These are phyloP conservation scores for Lacanobia oleracea DNA, from an alignment of 2,888 invertebrate species.

Conservation along the genomic window DNA sequence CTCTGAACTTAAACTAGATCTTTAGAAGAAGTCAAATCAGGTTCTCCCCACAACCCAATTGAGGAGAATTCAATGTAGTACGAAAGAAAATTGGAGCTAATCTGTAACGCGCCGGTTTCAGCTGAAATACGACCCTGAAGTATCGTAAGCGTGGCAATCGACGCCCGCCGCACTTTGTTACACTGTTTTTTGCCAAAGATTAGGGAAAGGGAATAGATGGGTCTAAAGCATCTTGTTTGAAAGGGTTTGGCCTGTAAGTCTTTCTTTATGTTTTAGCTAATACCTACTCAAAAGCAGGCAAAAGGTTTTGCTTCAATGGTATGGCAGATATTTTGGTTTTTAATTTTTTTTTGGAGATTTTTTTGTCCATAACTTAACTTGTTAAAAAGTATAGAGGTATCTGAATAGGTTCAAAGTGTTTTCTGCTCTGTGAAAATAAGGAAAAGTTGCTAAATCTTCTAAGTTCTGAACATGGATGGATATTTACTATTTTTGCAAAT, in stretches of 20 bases:
- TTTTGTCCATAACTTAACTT: background rate
- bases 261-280: background rate
- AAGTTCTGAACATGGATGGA: too few species aligned
- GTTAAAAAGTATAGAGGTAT: background rate
- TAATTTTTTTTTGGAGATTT: background rate
- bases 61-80: conserved; percentile 77
- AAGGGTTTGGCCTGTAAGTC: conserved; percentile 5
- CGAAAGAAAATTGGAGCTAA: conserved; percentile 83
- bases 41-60: conserved; percentile 57
- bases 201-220: conserved; percentile 38
- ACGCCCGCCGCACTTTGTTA: conserved; percentile 75
- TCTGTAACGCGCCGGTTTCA: conserved; percentile 82
- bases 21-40: conserved; percentile 37
- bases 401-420: background rate
- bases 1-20: conserved; percentile 7
- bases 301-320: too few species aligned
- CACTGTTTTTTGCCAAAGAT: conserved; percentile 74
- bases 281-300: too few species aligned
- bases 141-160: conserved; percentile 80
- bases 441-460: too few species aligned
- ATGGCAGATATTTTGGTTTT: background rate
- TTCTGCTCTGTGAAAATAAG: background rate
- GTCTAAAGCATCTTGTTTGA: background rate
- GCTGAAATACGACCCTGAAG: conserved; percentile 82
- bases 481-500: background rate